phyloP scores from a whole-genome alignment of 2,113 vertebrate species.

The Condylura cristata region DNA sequence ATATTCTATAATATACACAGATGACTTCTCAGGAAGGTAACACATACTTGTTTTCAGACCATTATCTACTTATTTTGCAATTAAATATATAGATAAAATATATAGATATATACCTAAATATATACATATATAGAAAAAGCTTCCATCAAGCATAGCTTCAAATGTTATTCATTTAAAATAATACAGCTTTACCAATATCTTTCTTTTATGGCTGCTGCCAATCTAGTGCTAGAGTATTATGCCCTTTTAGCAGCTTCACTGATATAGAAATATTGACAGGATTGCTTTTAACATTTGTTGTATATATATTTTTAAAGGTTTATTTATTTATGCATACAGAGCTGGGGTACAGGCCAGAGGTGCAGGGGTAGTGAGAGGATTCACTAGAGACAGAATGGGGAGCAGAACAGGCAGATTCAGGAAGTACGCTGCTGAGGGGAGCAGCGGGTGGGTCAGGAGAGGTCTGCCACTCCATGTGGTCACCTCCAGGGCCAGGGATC shows the following conservation, averaged over 20 bases:
- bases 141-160: constrained; percentile 33
- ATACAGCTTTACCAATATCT: background rate
- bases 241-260: background rate
- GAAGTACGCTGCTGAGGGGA: no score
- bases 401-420: no score
- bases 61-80: constrained; percentile 34
- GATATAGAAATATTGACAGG: constrained; percentile 30
- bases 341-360: no score
- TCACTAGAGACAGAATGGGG: no score
- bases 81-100: no score
- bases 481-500: no score
- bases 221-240: background rate
- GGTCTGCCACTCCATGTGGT: no score
- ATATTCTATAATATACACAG: background rate
- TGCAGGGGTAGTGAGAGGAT: no score
- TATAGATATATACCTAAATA: no score
- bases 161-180: constrained; percentile 7
- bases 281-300: background rate
- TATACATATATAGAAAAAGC: constrained; percentile 4
- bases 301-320: background rate
- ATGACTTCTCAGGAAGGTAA: constrained; percentile 16
- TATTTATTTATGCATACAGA: no score
- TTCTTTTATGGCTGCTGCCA: background rate
- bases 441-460: no score
- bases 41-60: constrained; percentile 46